Evolutionary conservation across 2,888 invertebrate species (phyloP), one percentile per base, ranked within the genome.

Genomic region (Eupeodes latifasciatus): DNA sequence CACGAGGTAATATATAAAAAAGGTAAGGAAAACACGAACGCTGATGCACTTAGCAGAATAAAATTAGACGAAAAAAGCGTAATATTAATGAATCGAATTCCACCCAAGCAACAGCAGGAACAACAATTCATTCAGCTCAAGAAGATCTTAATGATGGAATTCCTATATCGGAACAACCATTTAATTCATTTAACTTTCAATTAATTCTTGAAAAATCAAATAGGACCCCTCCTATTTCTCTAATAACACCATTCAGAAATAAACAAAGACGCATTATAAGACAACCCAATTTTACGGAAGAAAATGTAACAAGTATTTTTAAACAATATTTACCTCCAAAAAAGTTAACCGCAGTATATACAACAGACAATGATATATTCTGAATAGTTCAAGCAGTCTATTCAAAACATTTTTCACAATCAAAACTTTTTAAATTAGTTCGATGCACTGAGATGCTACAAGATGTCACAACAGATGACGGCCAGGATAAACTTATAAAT

Each of bases 251-350:
- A 19, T 88, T 88, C 53, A 69, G 34, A 40, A 81, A 88, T 62
- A 88, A 84, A 62, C 66, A 78, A 49, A 47, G 81, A 6, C 36
- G 77, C 0, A 81, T 59, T 67, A 47, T 88, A 14, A 16, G 75
- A 16, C 10, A 34, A n/a, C 40, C 40, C 40, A 40, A 7, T 40
- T 78, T 72, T 40, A 77, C 57, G 0, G 69, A 81, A 77, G 64
- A 74, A 19, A 62, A 55, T 19, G 7, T 40, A 5, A 40, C 40
- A 6, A 7, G 7, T 7, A 40, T 40, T 40, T 40, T 40, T 40
- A 40, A 84, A 66, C 49, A 78, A 36, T 78, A 75, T 55, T 53
- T 74, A 14, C 36, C 76, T 1, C 76, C 88, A 72, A 88, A 61
- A 12, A 71, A 81, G 44, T n/a, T 84, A 4, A 71, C 44, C 12